These are phyloP conservation scores for Datnioides undecimradiatus DNA, from an alignment of 2,113 vertebrate genomes.

Conservation along the genomic window DNA sequence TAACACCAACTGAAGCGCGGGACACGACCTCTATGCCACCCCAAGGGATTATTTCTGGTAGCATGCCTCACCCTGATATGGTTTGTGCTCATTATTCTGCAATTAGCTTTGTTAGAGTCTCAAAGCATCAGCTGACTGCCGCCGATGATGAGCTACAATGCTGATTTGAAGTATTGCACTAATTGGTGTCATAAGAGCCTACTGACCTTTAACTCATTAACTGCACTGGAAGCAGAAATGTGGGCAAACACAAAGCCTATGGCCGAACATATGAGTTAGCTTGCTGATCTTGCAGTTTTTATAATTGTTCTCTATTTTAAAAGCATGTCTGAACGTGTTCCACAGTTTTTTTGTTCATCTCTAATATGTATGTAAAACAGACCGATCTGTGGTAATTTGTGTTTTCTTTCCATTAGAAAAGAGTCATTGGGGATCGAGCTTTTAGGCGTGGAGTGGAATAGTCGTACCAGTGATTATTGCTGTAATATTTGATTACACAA, in stretches of 20 bases:
- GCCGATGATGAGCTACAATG: constrained; percentile 54
- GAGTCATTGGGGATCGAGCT: constrained; percentile 53
- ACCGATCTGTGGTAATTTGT: constrained; percentile 41
- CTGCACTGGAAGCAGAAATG: constrained; percentile 60
- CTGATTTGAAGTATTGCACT: constrained; percentile 70
- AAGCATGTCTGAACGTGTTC: constrained; percentile 17
- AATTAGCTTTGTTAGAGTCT: constrained; percentile 64
- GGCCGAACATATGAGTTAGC: constrained; percentile 28
- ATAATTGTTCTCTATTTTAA: constrained; percentile 52
- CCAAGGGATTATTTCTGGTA: constrained; percentile 29
- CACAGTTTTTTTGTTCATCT: constrained; percentile 32
- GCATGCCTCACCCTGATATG: constrained; percentile 2
- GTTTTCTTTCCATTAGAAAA: constrained; percentile 58
- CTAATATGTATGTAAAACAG: constrained; percentile 51
- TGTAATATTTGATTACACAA: constrained; percentile 69
- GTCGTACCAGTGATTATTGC: constrained; percentile 52
- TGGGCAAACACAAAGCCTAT: constrained; percentile 37
- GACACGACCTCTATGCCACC: constrained; percentile 45
- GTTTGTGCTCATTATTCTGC: constrained; percentile 68
- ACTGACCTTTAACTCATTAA: constrained; percentile 78
- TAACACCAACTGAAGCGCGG: constrained; percentile 24
- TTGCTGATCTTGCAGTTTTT: constrained; percentile 68
- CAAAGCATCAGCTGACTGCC: constrained; percentile 39
- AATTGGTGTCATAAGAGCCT: constrained; percentile 76
- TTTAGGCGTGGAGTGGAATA: constrained; percentile 47